Evolutionary conservation across 2,888 invertebrate species (phyloP), one percentile per base, ranked within the genome.

Genomic region (Campopleginae sp.): DNA sequence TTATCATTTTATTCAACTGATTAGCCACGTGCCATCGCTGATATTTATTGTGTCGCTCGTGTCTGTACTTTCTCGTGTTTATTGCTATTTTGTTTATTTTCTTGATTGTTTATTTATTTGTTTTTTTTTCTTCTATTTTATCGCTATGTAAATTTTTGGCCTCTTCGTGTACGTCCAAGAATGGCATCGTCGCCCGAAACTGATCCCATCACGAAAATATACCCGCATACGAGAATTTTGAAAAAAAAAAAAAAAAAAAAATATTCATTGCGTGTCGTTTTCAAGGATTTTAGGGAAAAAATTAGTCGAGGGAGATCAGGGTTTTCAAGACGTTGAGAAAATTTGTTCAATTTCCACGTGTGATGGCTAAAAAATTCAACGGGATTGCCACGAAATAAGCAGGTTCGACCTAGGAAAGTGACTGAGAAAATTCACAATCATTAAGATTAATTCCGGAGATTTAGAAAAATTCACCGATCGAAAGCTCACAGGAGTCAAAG

Each of bases 141-240:
- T 82, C 61, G 83, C 74, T 79, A 58, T 84, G 82, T 84, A 82
- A 23, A 79, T 79, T 27, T 77, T 80, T 78, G 74, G 83, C 80
- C 84, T 80, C 66, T 81, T 65, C 79, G 86, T 86, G 65, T 65
- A 79, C 76, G 85, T 85, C 82, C 85, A 79, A 79, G 58, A 78
- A 72, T 82, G 54, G 75, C 82, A 82, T 76, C 79, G 76, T 33
- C 70, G 65, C 19, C 82, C 71, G 66, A 72, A 79, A 82, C 78
- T 75, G 46, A 82, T 79, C 85, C 81, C 61, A 78, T 48, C 61
- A 78, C 78, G 27, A 74, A 31, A 61, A 72, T 33, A 38, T 27
- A 58, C 58, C 58, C 27, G 27, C 27, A 27, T 38, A 84, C 65
- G 58, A 31, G 48, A 66, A 12, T 71, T 8, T 8, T 1, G 23